Evolutionary conservation across 1,140 invertebrate species (phyloP).

Genomic region (Plectrocnemia conspersa): DNA sequence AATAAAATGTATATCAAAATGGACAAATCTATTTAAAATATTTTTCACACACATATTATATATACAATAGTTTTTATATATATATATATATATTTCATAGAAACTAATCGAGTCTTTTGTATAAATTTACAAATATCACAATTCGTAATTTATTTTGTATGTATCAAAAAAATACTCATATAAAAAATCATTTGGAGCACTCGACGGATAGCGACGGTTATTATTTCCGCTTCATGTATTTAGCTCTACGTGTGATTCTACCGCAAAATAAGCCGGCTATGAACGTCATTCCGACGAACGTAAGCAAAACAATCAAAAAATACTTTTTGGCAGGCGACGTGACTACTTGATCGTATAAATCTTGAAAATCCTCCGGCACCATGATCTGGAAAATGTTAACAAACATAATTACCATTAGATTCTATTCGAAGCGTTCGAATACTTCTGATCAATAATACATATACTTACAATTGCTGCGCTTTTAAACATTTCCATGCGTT

Average conservation of each 20-base stretch:
- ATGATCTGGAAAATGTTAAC: conserved; percentile 43
- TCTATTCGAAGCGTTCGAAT: neutral
- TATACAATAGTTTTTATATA: neutral
- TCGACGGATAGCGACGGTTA: too few species aligned
- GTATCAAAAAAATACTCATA: neutral
- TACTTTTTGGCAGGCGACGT: conserved; percentile 73
- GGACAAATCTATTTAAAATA: conserved; percentile 4
- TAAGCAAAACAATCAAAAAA: conserved; percentile 66
- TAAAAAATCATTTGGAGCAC: neutral
- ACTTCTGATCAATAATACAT: conserved; percentile 19
- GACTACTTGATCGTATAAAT: conserved; percentile 64
- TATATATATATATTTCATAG: neutral
- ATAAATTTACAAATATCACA: conserved; percentile 27
- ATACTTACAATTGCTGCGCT: conserved; percentile 72
- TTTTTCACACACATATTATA: neutral
- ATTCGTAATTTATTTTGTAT: neutral
- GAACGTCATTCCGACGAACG: conserved; percentile 72
- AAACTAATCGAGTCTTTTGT: neutral
- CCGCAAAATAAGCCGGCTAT: conserved; percentile 78
- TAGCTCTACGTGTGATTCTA: conserved; percentile 65
- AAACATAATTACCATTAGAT: conserved; percentile 6
- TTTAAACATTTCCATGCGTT: conserved; percentile 83
- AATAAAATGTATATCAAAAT: too few species aligned
- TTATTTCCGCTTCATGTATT: conserved; percentile 65
- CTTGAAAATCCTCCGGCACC: conserved; percentile 63